Evolutionary conservation across 92 coral and sea anemone species (phyloP).

Genomic region (Meandrina meandrites): DNA sequence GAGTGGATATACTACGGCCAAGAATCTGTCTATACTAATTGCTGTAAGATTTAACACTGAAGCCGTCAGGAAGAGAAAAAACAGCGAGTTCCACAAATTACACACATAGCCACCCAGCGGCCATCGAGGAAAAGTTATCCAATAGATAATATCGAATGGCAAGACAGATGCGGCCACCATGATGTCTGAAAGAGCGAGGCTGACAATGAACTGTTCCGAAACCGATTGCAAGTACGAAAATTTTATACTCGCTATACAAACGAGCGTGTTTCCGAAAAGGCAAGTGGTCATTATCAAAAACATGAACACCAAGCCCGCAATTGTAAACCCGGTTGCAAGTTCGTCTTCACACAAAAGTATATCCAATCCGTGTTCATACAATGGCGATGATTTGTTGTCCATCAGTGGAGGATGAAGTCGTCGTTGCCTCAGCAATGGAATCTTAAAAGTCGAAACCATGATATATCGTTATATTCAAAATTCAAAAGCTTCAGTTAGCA

Average conservation of each 20-base stretch:
- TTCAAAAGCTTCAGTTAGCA: not conserved
- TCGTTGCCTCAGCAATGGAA: constrained; percentile 3
- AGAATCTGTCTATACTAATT: constrained; percentile 85
- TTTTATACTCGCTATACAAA: constrained; percentile 62
- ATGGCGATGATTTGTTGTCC: not conserved
- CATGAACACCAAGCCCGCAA: constrained; percentile 69
- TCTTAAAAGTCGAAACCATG: constrained; percentile 34
- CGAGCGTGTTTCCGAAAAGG: constrained; percentile 70
- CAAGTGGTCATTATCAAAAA: constrained; percentile 46
- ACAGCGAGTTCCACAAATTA: constrained; percentile 82
- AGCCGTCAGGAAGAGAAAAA: constrained; percentile 78
- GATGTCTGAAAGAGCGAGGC: constrained; percentile 80
- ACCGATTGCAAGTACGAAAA: constrained; percentile 59
- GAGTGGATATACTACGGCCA: constrained; percentile 89
- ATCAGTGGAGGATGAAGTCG: constrained; percentile 6
- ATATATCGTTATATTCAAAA: not conserved
- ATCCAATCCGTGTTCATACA: not conserved
- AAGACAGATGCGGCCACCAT: constrained; percentile 65
- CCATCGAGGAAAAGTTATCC: constrained; percentile 84
- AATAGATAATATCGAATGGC: constrained; percentile 80
- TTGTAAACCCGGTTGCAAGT: constrained; percentile 55
- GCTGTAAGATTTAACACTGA: constrained; percentile 76
- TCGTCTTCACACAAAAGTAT: constrained; percentile 54
- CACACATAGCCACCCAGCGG: constrained; percentile 66
- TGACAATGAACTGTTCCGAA: constrained; percentile 67